Evolutionary conservation across 2,113 vertebrate species (phyloP), one percentile per base, ranked within the genome.

Genomic region (Leucoraja erinaceus): DNA sequence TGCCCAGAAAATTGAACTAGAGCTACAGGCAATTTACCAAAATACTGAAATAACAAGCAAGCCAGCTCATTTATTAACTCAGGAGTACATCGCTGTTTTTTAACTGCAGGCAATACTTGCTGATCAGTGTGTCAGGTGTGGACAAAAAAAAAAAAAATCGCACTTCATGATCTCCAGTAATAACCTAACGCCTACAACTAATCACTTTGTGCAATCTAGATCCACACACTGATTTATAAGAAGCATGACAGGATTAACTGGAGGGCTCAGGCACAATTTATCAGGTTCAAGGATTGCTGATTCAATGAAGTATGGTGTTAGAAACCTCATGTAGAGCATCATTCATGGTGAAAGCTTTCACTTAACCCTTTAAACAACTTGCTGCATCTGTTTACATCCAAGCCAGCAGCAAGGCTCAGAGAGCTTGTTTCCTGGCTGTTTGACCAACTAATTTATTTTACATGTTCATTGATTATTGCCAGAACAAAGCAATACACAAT

Each of bases 91-190:
- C 86, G 25, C 63, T 90, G 66, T 63, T 1, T 22, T 70, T 68
- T 28, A 70, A 70, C n/a, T 70, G 88, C 25, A 31, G 88, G 66
- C 88, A 90, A 90, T 63, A 70, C 61, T 90, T 90, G 88, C 88
- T 90, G 66, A 70, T 90, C 88, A 8, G 31, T 22, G 66, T 70
- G 88, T 61, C 56, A 86, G 22, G 81, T 22, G 61, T 61, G 81
- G 54, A 47, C 88, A 20, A 68, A 31, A 47, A 47, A n/a, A n/a
- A n/a, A n/a, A n/a, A 70, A 90, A 90, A 90, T 38, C 63, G 38
- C 31, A 90, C 7, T 68, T 31, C 66, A 70, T 90, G 88, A 90
- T 38, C 66, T 70, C 31, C 9, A 31, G 88, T 70, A 90, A 90
- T 90, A 90, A 63, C 33, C 63, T 70, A 70, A 68, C 31, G 88